Percentiles rank a stretch among this genome's conserved stretches.
These are phyloP conservation scores for Acleris holmiana DNA, from an alignment of 2,888 invertebrate species.

Conservation along the genomic window DNA sequence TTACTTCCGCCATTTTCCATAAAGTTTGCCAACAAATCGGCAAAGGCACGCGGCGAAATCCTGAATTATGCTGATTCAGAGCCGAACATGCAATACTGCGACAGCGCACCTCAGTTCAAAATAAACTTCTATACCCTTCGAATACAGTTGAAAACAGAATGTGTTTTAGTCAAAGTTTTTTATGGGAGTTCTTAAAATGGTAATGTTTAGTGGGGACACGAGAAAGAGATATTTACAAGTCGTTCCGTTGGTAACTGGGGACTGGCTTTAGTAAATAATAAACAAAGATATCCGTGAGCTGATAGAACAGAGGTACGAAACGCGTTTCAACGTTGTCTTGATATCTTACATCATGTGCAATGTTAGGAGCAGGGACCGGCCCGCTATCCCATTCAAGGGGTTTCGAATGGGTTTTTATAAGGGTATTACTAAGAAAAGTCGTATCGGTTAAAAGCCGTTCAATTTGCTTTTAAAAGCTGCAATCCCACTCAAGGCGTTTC, in stretches of 20 bases:
- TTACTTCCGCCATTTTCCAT: slow-evolving; percentile 27
- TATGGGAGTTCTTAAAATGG: slow-evolving; percentile 35
- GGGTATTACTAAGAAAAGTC: too few species aligned
- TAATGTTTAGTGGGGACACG: slow-evolving; percentile 29
- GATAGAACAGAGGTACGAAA: not conserved
- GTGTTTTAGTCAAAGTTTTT: slow-evolving; percentile 28
- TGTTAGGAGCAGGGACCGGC: too few species aligned
- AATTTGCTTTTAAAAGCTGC: too few species aligned
- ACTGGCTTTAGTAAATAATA: slow-evolving; percentile 28
- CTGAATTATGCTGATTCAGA: slow-evolving; percentile 41
- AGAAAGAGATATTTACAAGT: slow-evolving; percentile 30
- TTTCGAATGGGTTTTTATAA: too few species aligned
- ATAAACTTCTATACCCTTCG: not conserved
- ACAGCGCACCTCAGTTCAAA: slow-evolving; percentile 7
- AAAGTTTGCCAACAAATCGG: slow-evolving; percentile 38
- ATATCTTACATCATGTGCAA: not conserved
- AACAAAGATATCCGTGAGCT: slow-evolving; percentile 4
- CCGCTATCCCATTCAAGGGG: too few species aligned
- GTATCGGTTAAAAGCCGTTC: too few species aligned
- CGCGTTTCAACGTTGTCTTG: not conserved
- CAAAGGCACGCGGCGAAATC: slow-evolving; percentile 39
- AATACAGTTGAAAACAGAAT: not conserved
- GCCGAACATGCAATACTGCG: slow-evolving; percentile 32
- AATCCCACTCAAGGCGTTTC: too few species aligned
- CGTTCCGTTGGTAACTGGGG: slow-evolving; percentile 23